phyloP scores from a whole-genome alignment of 2,113 vertebrate species.

The Otolemur garnettii region DNA sequence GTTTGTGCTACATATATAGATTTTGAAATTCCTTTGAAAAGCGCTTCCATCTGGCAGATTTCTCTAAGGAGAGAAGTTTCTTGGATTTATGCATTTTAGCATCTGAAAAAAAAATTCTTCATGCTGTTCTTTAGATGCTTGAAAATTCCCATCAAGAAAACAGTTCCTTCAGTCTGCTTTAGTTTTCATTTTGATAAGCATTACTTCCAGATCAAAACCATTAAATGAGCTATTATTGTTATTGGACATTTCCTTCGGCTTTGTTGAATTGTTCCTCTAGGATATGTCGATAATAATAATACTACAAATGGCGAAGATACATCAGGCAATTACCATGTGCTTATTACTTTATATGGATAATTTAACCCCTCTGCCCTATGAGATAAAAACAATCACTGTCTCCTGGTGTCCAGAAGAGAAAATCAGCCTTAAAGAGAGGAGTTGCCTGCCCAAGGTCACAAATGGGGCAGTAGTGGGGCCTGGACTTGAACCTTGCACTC shows the following conservation, averaged over 20 bases:
- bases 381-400: background rate
- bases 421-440: background rate
- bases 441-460: background rate
- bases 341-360: background rate
- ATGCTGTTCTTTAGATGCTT: slow-evolving; percentile 3
- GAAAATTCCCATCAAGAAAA: background rate
- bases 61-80: slow-evolving; percentile 55
- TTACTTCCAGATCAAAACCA: background rate
- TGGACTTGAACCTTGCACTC: background rate
- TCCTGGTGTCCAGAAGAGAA: background rate
- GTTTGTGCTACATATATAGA: background rate
- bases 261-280: background rate
- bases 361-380: background rate
- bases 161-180: slow-evolving; percentile 3
- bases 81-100: slow-evolving; percentile 34
- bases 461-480: background rate
- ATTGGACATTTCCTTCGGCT: background rate
- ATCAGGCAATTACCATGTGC: background rate
- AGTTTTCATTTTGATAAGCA: slow-evolving; percentile 14
- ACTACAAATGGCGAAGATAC: background rate
- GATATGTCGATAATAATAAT: background rate
- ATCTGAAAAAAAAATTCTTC: background rate
- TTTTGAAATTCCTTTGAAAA: slow-evolving; percentile 70
- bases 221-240: background rate
- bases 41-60: slow-evolving; percentile 61